phyloP scores from a whole-genome alignment of 1,140 invertebrate genomes.

The Lepeophtheirus salmonis region DNA sequence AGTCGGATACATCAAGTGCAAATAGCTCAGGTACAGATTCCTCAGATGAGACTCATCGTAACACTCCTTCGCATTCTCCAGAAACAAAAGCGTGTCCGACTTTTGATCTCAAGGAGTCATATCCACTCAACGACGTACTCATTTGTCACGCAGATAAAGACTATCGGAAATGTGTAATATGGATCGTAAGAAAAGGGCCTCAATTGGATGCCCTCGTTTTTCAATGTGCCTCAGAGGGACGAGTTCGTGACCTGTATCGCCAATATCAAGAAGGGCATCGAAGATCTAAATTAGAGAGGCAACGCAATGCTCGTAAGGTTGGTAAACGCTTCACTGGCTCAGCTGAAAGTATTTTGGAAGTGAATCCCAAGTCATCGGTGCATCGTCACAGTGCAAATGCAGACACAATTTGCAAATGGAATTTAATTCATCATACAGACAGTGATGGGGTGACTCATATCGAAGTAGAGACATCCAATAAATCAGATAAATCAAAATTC shows the following conservation, averaged over 20 bases:
- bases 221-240: not conserved
- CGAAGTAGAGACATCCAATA: not conserved
- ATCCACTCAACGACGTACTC: slow-evolving; percentile 2
- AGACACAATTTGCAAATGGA: not conserved
- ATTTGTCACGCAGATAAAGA: slow-evolving; percentile 2
- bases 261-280: not conserved
- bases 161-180: not conserved
- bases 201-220: not conserved
- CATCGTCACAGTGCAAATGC: not conserved
- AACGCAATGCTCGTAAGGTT: not conserved
- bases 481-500: not conserved
- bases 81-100: not conserved
- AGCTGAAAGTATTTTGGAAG: not conserved
- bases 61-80: not conserved
- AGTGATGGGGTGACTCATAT: slow-evolving; percentile 4
- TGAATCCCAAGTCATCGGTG: no score
- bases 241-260: not conserved
- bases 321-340: not conserved
- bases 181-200: not conserved
- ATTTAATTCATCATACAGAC: slow-evolving; percentile 4
- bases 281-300: not conserved
- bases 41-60: not conserved
- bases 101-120: not conserved
- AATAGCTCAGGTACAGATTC: not conserved
- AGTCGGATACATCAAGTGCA: not conserved